A percentile compares a stretch with the other conserved stretches of the same genome.
Evolutionary conservation across 2,888 invertebrate genomes (phyloP).

Genomic region (Agapetus fuscipes): DNA sequence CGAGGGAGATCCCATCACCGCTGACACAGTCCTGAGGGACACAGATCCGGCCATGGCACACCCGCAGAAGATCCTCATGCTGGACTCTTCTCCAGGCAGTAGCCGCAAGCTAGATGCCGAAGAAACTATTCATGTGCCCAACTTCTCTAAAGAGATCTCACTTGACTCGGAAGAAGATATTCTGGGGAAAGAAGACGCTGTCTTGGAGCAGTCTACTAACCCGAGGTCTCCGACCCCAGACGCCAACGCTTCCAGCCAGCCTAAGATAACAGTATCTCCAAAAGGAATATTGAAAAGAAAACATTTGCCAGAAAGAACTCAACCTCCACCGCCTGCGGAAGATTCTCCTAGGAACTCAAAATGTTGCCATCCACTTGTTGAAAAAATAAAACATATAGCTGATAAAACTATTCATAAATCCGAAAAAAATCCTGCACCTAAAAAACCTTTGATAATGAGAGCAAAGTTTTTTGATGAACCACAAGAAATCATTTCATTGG

Average conservation of each 20-base stretch:
- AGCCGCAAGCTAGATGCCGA: conserved; percentile 39
- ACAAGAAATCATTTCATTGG: conserved; percentile 50
- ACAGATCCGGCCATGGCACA: conserved; percentile 34
- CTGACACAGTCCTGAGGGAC: conserved; percentile 41
- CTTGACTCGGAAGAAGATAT: conserved; percentile 41
- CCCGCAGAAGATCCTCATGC: conserved; percentile 37
- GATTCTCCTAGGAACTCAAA: conserved; percentile 43
- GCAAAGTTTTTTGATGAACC: conserved; percentile 33
- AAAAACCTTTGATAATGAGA: conserved; percentile 29
- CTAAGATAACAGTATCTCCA: conserved; percentile 36
- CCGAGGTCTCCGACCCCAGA: conserved; percentile 24
- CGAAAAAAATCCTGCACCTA: conserved; percentile 34
- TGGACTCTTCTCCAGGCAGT: conserved; percentile 43
- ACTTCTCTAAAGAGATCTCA: conserved; percentile 41
- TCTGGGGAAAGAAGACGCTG: conserved; percentile 33
- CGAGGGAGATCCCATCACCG: conserved; percentile 39
- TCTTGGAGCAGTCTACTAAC: conserved; percentile 29
- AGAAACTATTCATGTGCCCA: conserved; percentile 34
- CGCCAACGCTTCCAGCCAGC: conserved; percentile 25
- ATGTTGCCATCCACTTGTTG: conserved; percentile 52
- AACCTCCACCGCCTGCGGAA: conserved; percentile 30
- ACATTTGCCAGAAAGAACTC: conserved; percentile 31
- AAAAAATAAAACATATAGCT: conserved; percentile 54
- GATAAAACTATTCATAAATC: conserved; percentile 48
- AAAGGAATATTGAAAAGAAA: conserved; percentile 47